Percentiles rank a stretch among this genome's conserved stretches.
Evolutionary conservation across 2,888 invertebrate genomes (phyloP).

Genomic region (Leucoptera coffeella): DNA sequence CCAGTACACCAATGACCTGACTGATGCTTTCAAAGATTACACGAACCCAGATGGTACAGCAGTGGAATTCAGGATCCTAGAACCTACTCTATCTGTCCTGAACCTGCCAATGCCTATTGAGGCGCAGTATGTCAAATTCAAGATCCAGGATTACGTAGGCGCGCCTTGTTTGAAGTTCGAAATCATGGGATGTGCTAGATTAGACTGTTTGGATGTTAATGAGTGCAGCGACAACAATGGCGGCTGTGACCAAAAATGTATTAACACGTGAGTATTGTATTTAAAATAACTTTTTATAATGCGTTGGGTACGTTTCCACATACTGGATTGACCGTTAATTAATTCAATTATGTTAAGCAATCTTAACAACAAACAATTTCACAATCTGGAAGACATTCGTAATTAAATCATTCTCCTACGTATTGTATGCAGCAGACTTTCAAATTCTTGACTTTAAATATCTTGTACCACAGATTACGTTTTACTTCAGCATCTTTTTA

Average conservation of each 20-base stretch:
- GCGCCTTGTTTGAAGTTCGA: constrained; percentile 87
- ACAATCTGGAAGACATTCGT: too few relatives aligned
- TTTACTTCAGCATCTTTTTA: too few relatives aligned
- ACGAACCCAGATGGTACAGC: constrained; percentile 89
- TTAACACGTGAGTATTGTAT: constrained; percentile 57
- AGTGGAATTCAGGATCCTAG: constrained; percentile 85
- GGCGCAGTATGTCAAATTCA: constrained; percentile 80
- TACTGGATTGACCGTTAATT: too few relatives aligned
- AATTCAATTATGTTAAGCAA: too few relatives aligned
- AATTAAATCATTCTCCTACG: too few relatives aligned
- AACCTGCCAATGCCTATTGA: constrained; percentile 89
- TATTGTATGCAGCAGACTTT: too few relatives aligned
- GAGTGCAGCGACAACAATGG: constrained; percentile 84
- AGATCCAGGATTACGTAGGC: constrained; percentile 79
- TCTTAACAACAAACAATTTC: too few relatives aligned
- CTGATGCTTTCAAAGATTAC: constrained; percentile 86
- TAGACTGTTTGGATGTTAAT: constrained; percentile 85
- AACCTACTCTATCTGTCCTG: constrained; percentile 84
- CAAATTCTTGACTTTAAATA: too few relatives aligned
- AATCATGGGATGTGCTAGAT: constrained; percentile 86
- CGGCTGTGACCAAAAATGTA: constrained; percentile 89
- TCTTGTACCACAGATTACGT: too few relatives aligned
- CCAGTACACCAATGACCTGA: constrained; percentile 82
- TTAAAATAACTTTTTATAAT: too few relatives aligned
- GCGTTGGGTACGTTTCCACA: too few relatives aligned